Conservation (phyloP, 2,113 vertebrate genomes). For the Lepidothrix coronata region DNA sequence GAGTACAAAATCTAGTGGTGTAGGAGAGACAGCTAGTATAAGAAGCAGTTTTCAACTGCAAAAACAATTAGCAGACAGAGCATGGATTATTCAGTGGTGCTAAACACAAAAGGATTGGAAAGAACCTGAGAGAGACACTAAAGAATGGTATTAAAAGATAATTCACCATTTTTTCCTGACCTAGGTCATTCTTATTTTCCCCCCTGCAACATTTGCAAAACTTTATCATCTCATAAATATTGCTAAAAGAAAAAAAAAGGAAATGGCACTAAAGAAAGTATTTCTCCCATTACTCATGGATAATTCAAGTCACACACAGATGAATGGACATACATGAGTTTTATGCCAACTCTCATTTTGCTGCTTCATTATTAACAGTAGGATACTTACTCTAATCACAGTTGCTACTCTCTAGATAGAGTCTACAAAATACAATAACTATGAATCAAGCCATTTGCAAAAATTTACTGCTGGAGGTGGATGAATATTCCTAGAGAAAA, state of each 20-base stretch:
- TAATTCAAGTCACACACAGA: background rate
- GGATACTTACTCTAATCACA: background rate
- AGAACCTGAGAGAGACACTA: background rate
- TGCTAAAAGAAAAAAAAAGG: background rate
- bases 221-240: background rate
- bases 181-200: background rate
- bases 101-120: background rate
- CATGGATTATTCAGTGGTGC: background rate
- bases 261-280: background rate
- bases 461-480: background rate
- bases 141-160: background rate
- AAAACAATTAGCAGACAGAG: background rate
- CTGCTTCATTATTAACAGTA: background rate
- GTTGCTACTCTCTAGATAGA: background rate
- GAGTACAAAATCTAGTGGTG: background rate
- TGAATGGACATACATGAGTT: background rate
- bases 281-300: background rate
- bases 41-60: background rate
- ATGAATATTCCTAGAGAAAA: background rate
- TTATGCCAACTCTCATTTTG: background rate
- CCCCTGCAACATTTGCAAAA: background rate
- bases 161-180: background rate
- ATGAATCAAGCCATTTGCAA: constrained; percentile 10
- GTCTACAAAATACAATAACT: constrained; percentile 13
- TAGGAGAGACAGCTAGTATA: background rate